Evolutionary conservation across 1,140 invertebrate species (phyloP).

Genomic region (Drosophila eugracilis): DNA sequence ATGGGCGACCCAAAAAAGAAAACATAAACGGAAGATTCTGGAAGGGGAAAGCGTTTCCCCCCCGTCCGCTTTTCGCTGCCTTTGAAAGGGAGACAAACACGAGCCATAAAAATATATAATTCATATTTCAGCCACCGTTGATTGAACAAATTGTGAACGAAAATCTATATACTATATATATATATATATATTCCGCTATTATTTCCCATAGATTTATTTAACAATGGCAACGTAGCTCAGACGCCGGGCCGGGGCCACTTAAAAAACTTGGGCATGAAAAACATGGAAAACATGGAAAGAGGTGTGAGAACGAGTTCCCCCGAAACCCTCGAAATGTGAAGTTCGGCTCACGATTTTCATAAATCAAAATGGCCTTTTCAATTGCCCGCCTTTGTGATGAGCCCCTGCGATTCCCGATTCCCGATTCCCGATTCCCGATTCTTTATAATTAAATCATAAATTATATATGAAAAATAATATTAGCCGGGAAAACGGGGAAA

Average conservation of each 20-base stretch:
- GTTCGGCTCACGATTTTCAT: constrained; percentile 67
- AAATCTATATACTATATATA: constrained; percentile 22
- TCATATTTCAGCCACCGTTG: constrained; percentile 60
- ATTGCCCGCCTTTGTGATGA: constrained; percentile 48
- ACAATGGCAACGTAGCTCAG: constrained; percentile 46
- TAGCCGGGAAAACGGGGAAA: constrained; percentile 47
- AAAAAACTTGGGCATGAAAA: constrained; percentile 45
- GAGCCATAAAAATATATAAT: constrained; percentile 62
- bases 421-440: too few species aligned
- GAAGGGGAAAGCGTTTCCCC: constrained; percentile 30
- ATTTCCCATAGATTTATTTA: constrained; percentile 68
- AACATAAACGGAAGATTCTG: constrained; percentile 15
- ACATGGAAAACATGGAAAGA: constrained; percentile 24
- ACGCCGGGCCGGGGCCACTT: constrained; percentile 39
- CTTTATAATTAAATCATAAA: constrained; percentile 81
- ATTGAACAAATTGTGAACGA: constrained; percentile 67
- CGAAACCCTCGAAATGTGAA: constrained; percentile 22
- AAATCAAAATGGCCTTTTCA: constrained; percentile 76
- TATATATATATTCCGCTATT: constrained; percentile 11
- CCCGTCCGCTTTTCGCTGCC: constrained; percentile 27
- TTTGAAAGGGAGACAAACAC: constrained; percentile 37
- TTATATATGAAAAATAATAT: constrained; percentile 45
- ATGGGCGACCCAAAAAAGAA: constrained; percentile 50
- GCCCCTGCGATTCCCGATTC: too few species aligned
- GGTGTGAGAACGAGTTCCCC: constrained; percentile 42